Evolutionary conservation across 1,140 invertebrate genomes (phyloP).

Genomic region (Drosophila lacertosa): DNA sequence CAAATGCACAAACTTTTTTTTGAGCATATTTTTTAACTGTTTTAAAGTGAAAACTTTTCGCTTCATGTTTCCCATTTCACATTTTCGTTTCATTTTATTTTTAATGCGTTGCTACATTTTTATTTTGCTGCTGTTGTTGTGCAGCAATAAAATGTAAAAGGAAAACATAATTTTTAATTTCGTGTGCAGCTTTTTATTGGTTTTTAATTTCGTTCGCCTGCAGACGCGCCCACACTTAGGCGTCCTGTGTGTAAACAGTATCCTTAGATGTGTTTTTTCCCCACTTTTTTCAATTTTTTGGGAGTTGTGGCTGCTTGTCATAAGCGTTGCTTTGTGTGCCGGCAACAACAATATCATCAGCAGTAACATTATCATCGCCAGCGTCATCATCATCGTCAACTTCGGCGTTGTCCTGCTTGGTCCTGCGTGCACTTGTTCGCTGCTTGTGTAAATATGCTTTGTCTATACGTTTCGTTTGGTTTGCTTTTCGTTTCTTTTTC

Average conservation of each 20-base stretch:
- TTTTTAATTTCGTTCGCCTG: constrained; percentile 72
- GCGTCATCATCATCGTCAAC: constrained; percentile 8
- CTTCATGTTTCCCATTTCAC: constrained; percentile 50
- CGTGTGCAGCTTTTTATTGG: constrained; percentile 74
- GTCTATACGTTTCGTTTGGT: constrained; percentile 62
- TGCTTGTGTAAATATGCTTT: constrained; percentile 76
- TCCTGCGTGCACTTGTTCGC: constrained; percentile 47
- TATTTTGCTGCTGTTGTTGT: constrained; percentile 54
- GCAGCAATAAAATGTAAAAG: constrained; percentile 53
- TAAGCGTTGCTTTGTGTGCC: constrained; percentile 70
- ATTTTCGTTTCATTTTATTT: constrained; percentile 30
- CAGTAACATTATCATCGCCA: constrained; percentile 15
- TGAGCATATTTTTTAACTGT: constrained; percentile 24
- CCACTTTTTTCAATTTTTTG: constrained; percentile 9
- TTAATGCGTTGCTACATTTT: constrained; percentile 46
- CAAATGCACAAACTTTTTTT: constrained; percentile 18
- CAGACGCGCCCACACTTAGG: constrained; percentile 47
- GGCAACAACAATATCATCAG: constrained; percentile 51
- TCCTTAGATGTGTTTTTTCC: constrained; percentile 57
- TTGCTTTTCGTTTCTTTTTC: constrained; percentile 46
- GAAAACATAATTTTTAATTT: constrained; percentile 82
- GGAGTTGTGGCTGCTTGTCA: constrained; percentile 46
- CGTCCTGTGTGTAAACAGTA: constrained; percentile 63
- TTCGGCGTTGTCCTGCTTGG: constrained; percentile 35
- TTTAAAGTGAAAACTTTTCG: constrained; percentile 53